Percentiles rank a stretch among this genome's conserved stretches.
phyloP scores from a whole-genome alignment of 1,140 invertebrate genomes.

The Trichonephila clavipes region DNA sequence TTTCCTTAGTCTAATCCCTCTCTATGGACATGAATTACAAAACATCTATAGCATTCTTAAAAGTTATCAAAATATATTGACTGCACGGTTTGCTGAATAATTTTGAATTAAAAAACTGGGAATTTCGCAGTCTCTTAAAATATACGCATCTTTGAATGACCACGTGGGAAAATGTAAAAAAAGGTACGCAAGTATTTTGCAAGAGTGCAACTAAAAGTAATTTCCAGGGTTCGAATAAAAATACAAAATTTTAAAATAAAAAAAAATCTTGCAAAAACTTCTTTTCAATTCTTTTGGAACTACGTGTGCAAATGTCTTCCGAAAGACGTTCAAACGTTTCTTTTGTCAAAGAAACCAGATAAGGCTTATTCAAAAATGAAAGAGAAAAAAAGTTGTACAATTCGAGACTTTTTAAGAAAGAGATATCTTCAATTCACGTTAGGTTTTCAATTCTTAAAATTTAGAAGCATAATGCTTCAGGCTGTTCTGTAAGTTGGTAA shows the following conservation, averaged over 20 bases:
- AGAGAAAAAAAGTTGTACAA: background rate
- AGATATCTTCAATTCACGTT: slow-evolving; percentile 37
- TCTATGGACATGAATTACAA: too few relatives aligned
- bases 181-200: background rate
- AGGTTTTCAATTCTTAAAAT: slow-evolving; percentile 36
- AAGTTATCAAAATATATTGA: too few relatives aligned
- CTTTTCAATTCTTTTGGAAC: background rate
- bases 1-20: too few relatives aligned
- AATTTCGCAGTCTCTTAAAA: too few relatives aligned
- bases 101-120: too few relatives aligned
- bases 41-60: too few relatives aligned
- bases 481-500: slow-evolving; percentile 32
- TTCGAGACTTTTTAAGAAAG: slow-evolving; percentile 14
- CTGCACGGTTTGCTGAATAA: too few relatives aligned
- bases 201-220: background rate
- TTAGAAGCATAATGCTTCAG: slow-evolving; percentile 17
- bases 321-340: slow-evolving; percentile 16
- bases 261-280: background rate
- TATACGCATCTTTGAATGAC: background rate
- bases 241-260: background rate
- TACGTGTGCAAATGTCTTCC: slow-evolving; percentile 25
- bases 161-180: background rate
- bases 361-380: slow-evolving; percentile 41
- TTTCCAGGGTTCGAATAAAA: background rate
- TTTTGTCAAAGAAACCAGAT: slow-evolving; percentile 46